Percentiles rank a stretch among this genome's conserved stretches.
Conservation (phyloP, 2,797 vertebrate genomes). For the Hippopotamyrus pictus region DNA sequence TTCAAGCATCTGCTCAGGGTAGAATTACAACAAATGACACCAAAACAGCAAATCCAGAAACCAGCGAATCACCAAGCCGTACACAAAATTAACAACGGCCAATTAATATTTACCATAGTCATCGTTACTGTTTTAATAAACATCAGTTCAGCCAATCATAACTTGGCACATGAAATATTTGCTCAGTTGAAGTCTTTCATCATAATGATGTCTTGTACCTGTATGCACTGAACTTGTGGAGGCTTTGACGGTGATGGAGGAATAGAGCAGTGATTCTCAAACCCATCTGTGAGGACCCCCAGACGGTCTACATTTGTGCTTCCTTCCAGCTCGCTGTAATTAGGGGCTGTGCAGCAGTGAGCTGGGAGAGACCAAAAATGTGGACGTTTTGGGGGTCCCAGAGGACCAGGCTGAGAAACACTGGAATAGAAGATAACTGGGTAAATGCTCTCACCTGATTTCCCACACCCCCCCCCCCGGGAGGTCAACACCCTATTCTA, state of each 20-base stretch:
- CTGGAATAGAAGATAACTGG: not conserved
- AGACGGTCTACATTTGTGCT: not conserved
- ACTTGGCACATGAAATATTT: not conserved
- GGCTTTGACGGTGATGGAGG: not conserved
- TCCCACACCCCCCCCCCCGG: not conserved
- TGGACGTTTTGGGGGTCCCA: not conserved
- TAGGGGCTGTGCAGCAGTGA: not conserved
- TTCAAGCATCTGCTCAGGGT: constrained; percentile 13
- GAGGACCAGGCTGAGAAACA: not conserved
- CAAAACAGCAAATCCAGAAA: not conserved
- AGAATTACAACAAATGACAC: not conserved
- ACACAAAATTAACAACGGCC: not conserved
- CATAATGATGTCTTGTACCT: not conserved
- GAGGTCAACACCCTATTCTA: not conserved
- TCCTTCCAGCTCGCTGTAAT: not conserved
- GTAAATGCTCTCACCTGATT: not conserved
- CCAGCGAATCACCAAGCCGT: not conserved
- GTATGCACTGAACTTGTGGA: not conserved
- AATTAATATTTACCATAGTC: not conserved
- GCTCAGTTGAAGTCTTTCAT: not conserved
- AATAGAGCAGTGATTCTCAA: not conserved
- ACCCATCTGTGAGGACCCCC: not conserved
- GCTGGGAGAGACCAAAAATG: not conserved
- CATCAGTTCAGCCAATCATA: not conserved
- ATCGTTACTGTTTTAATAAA: not conserved